Conservation (phyloP, 2,888 invertebrate species). For the Lasiommata megera region DNA sequence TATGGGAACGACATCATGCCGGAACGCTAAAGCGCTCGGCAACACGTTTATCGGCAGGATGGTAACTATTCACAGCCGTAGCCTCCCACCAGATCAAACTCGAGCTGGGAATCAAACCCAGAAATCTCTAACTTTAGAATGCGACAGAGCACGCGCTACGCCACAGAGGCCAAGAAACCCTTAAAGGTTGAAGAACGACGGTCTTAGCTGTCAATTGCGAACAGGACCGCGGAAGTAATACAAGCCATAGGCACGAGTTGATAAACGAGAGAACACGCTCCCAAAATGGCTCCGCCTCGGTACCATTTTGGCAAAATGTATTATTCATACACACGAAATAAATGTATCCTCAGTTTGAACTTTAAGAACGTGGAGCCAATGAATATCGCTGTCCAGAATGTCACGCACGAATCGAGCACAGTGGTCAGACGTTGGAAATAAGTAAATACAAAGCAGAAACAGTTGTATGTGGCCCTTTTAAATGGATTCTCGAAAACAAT, state of each 20-base stretch:
- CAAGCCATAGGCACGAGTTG: slow-evolving; percentile 33
- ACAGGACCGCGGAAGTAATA: slow-evolving; percentile 45
- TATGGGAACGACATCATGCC: no score
- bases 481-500: slow-evolving; percentile 16
- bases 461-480: slow-evolving; percentile 17
- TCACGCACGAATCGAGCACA: slow-evolving; percentile 33
- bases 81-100: no score
- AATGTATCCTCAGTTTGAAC: slow-evolving; percentile 40
- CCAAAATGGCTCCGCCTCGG: slow-evolving; percentile 51
- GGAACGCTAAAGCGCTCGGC: no score
- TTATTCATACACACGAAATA: slow-evolving; percentile 64
- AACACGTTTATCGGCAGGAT: no score
- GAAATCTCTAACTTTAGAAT: no score
- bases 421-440: slow-evolving; percentile 25
- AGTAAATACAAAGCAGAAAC: slow-evolving; percentile 5
- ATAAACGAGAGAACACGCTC: slow-evolving; percentile 45
- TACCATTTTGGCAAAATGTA: slow-evolving; percentile 66
- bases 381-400: slow-evolving; percentile 30
- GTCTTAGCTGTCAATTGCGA: slow-evolving; percentile 27
- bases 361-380: slow-evolving; percentile 36
- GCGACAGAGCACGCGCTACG: no score
- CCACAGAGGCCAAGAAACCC: no score
- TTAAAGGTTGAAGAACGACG: slow-evolving; percentile 4
- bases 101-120: no score
- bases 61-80: no score